Evolutionary conservation across 2,113 vertebrate genomes (phyloP).

Genomic region (Sphaerodactylus townsendi): DNA sequence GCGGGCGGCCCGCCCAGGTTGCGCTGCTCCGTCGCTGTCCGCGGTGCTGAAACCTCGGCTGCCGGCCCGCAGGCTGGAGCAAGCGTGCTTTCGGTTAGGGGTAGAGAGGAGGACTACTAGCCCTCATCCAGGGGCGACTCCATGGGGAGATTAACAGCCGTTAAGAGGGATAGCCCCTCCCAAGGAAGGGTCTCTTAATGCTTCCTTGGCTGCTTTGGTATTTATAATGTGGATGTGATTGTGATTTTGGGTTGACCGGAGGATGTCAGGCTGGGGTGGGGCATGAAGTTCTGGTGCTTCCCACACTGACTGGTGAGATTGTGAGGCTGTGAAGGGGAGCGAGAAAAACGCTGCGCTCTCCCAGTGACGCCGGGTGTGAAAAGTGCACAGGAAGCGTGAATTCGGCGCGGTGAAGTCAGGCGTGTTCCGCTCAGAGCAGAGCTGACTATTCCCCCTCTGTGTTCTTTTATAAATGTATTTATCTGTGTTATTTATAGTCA

Average conservation of each 20-base stretch:
- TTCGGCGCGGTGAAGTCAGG: neutral
- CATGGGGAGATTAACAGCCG: too few relatives aligned
- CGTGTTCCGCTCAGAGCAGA: neutral
- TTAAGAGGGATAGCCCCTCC: too few relatives aligned
- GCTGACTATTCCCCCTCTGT: too few relatives aligned
- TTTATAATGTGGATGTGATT: fast-evolving
- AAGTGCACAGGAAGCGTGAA: too few relatives aligned
- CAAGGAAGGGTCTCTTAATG: neutral
- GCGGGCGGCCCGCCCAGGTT: neutral
- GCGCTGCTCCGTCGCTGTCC: neutral
- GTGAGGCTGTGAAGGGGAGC: too few relatives aligned
- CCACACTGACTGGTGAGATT: neutral
- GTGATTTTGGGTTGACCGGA: neutral
- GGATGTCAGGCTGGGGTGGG: neutral
- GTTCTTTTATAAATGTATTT: too few relatives aligned
- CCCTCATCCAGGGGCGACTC: too few relatives aligned
- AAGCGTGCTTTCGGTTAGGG: too few relatives aligned
- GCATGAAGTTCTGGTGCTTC: neutral
- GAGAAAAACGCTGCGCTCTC: neutral
- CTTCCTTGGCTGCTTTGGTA: neutral
- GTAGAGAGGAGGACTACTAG: too few relatives aligned
- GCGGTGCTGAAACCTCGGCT: neutral
- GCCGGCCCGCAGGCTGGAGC: too few relatives aligned
- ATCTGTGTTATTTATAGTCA: too few relatives aligned
- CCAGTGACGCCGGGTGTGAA: neutral